A percentile compares a stretch with the other conserved stretches of the same genome.
Evolutionary conservation across 1,140 invertebrate genomes (phyloP).

Genomic region (Conus ventricosus): DNA sequence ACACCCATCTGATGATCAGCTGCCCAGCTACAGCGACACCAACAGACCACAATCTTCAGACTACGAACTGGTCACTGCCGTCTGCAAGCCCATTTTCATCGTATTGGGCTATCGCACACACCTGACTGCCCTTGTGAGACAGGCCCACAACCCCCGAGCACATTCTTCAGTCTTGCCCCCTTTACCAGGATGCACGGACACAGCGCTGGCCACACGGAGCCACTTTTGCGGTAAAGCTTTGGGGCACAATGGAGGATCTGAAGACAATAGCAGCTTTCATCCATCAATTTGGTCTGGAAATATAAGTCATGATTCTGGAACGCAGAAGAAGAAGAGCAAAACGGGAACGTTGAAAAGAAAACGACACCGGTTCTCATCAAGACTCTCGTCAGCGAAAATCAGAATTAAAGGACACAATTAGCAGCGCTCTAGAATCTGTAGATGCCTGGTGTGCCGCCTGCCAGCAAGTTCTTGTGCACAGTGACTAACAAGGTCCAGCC

Average conservation of each 20-base stretch:
- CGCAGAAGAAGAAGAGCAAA: too few relatives aligned
- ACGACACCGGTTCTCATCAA: too few relatives aligned
- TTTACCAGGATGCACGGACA: not conserved
- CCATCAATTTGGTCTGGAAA: not conserved
- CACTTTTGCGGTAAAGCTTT: too few relatives aligned
- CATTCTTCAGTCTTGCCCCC: not conserved
- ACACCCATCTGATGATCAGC: not conserved
- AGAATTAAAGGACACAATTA: too few relatives aligned
- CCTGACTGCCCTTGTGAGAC: constrained; percentile 5
- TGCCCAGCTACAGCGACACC: not conserved
- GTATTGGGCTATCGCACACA: not conserved
- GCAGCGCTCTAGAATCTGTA: too few relatives aligned
- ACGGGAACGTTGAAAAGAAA: too few relatives aligned
- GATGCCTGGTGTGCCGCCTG: too few relatives aligned
- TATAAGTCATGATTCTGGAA: not conserved
- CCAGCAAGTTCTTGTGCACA: too few relatives aligned
- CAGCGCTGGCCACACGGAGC: not conserved
- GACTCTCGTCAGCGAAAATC: too few relatives aligned
- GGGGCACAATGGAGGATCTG: too few relatives aligned
- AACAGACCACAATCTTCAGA: not conserved
- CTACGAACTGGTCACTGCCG: not conserved
- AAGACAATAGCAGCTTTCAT: too few relatives aligned
- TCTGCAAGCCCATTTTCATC: not conserved
- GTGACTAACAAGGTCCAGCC: too few relatives aligned
- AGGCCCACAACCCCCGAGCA: not conserved